Base-by-base conservation (phyloP, 2,888 invertebrate species). In the Drosophila paramelanica region DNA sequence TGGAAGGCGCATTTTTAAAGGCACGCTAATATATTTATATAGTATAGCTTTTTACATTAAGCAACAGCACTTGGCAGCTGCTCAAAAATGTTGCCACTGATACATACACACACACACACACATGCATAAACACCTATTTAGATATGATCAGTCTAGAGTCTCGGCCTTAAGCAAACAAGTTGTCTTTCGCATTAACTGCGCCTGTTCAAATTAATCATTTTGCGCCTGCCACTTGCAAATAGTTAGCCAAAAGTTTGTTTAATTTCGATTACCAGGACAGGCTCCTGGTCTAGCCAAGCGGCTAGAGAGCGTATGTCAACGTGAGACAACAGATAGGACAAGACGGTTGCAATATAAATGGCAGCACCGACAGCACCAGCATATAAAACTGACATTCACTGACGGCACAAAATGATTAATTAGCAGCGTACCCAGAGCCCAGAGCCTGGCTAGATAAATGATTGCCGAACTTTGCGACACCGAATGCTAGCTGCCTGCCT, bases 371-470 rank as follows among this genome's bases (percentile, higher is more conserved):
- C 88, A 88, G 79, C 78, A 78, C 85, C 88, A 86, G 86, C 89
- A 86, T 88, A 89, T 82, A 88, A 88, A 89, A 73, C 86, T 86
- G 89, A 89, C 89, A 85, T 78, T 71, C 76, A 81, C 78, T 83
- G 87, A 87, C 87, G 67, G 58, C 65, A 41, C 71, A 27, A 74
- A 71, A 88, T 86, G 86, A 86, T 86, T 86, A 86, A 86, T 86
- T 89, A 89, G 77, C 33, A 45, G 27, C 49, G 42, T 42, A 39
- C 59, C 57, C 17, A 17, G 41, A 27, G 36, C 38, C 50, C 13
- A 20, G 36, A 45, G 42, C 27, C 57, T 42, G 47, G 41, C 50
- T 61, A 85, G 82, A 82, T 85, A 85, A 73, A 76, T 76, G 78
- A 78, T 80, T 27, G 53, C 59, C 42, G 45, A 25, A 58, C 17